These are phyloP conservation scores for Palythoa heliodiscus DNA, from an alignment of 92 coral and sea anemone genomes.

Conservation along the genomic window DNA sequence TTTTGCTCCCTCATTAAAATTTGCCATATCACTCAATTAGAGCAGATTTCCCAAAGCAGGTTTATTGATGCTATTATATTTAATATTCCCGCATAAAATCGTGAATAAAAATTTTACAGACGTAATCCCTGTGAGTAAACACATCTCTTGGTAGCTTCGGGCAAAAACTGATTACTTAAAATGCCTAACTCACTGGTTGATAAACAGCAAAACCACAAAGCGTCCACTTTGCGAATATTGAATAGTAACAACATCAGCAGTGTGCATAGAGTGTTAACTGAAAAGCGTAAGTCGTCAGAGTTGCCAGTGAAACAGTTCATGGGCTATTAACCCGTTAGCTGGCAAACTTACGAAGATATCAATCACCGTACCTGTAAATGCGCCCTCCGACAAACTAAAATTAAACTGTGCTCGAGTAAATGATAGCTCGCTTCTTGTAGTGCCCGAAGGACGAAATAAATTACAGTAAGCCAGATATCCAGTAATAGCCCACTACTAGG, in stretches of 20 bases:
- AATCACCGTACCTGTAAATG: constrained; percentile 11
- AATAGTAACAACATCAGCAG: background rate
- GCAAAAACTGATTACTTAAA: background rate
- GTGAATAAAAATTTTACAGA: background rate
- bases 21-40: background rate
- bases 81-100: background rate
- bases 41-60: background rate
- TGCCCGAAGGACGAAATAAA: background rate
- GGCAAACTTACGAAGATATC: background rate
- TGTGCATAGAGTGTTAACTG: background rate
- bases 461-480: background rate
- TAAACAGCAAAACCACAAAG: constrained; percentile 37
- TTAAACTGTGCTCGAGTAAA: background rate
- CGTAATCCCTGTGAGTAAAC: background rate
- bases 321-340: constrained; percentile 18
- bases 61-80: background rate
- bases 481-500: background rate
- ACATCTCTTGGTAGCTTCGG: background rate
- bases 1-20: background rate
- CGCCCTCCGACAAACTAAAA: background rate
- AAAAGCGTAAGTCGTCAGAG: background rate
- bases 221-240: constrained; percentile 15
- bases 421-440: background rate
- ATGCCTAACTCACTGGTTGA: background rate
- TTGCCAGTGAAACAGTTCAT: background rate